Evolutionary conservation across 2,113 vertebrate genomes (phyloP).

Genomic region (Sus scrofa): T2T-Sscrofa CM000821.6:24841001-24841500

Average conservation of each 20-base stretch:
- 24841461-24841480: background rate
- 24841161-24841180: background rate
- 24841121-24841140: background rate
- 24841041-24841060: rapidly evolving
- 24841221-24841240: background rate
- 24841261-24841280: background rate
- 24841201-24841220: background rate
- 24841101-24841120: slow-evolving; percentile 15
- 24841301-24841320: background rate
- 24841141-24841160: background rate
- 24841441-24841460: background rate
- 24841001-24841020: background rate
- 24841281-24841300: background rate
- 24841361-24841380: background rate
- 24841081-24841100: background rate
- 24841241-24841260: background rate
- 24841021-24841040: background rate
- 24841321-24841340: background rate
- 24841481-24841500: background rate
- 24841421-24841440: background rate
- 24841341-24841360: background rate
- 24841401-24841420: background rate
- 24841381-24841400: background rate
- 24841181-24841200: background rate
- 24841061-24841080: background rate